Conservation (phyloP, 2,113 vertebrate species). For the Pan troglodytes region NHGRI_mPanTro3-v2.1_pri NC_072417.2:62212001-62212500, state of each 20-base stretch:
- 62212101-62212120: slow-evolving; percentile 99
- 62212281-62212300: not conserved
- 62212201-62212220: accelerated
- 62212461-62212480: not conserved
- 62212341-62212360: not conserved
- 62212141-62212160: slow-evolving; percentile 95
- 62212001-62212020: slow-evolving; percentile 96
- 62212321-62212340: not conserved
- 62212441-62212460: too few species aligned
- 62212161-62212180: slow-evolving; percentile 96
- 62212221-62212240: too few species aligned
- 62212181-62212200: slow-evolving; percentile 89
- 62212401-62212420: accelerated
- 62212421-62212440: not conserved
- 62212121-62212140: slow-evolving; percentile 95
- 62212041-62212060: slow-evolving; percentile 98
- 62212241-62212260: accelerated
- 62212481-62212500: not conserved
- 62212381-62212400: not conserved
- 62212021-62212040: slow-evolving; percentile 97
- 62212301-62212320: not conserved
- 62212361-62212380: not conserved
- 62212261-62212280: not conserved
- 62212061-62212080: slow-evolving; percentile 97
- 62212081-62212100: slow-evolving; percentile 97